Conservation (phyloP, 2,113 vertebrate species). For the Lophochroa leadbeateri region DNA sequence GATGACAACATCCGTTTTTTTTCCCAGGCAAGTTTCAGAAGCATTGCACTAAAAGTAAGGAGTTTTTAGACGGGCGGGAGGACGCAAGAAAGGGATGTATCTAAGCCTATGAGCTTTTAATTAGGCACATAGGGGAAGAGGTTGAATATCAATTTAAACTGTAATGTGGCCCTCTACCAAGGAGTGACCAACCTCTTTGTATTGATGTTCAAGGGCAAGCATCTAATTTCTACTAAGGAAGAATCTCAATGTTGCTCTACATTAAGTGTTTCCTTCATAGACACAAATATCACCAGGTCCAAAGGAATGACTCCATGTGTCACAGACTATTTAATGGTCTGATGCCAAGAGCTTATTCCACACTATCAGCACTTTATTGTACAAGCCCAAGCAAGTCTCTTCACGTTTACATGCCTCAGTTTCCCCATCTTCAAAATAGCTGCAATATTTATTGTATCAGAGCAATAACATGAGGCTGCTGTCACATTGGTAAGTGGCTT, state of each 20-base stretch:
- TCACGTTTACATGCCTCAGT: background rate
- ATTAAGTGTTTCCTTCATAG: background rate
- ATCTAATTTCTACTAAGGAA: background rate
- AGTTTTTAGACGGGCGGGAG: accelerated
- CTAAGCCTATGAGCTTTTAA: slow-evolving; percentile 2
- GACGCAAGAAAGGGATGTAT: background rate
- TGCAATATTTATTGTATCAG: background rate
- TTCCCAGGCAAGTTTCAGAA: background rate
- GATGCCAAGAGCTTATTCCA: background rate
- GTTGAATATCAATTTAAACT: slow-evolving; percentile 9
- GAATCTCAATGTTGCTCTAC: background rate
- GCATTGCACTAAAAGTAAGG: background rate
- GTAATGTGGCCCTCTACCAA: background rate
- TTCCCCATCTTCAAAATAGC: background rate
- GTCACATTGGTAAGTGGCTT: background rate
- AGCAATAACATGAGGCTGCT: background rate
- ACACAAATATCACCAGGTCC: background rate
- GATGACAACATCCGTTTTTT: background rate
- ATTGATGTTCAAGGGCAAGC: background rate
- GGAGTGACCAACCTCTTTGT: background rate
- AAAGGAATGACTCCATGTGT: background rate
- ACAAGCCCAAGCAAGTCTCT: background rate
- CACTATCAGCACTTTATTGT: background rate
- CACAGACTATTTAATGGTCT: background rate
- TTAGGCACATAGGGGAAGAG: background rate